Evolutionary conservation across 53 echinoderm and acorn worm species (phyloP), one percentile per base, ranked within the genome.

Genomic region (Hippasteria phrygiana): DNA sequence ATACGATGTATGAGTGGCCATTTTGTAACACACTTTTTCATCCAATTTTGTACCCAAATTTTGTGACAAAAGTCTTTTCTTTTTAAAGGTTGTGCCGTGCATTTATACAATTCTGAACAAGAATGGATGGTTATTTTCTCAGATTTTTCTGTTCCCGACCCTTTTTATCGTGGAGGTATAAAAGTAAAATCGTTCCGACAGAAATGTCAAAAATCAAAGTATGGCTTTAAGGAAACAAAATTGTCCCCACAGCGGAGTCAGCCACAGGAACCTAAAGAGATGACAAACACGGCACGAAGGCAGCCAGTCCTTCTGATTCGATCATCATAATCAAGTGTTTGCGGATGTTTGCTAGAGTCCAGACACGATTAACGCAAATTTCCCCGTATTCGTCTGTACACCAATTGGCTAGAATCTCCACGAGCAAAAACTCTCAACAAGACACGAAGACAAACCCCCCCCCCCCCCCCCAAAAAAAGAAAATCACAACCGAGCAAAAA

Each of bases 251-350:
- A 42, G 55, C 55, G 78, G 55, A 27, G 31, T 17, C 59, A 76
- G 50, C 48, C 17, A 76, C 76, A 53, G 31, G 31, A 53, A 76
- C 50, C 53, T 28, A 50, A 55, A 16, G 36, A 79, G 55, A 79
- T 59, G 38, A 79, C 43, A 79, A 55, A 79, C 56, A 55, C 22
- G 39, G 26, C 56, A 13, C 22, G 24, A 59, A 24, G 37, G 79
- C 62, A 55, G 62, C 38, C 79, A 79, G 79, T 36, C 79, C 48
- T 79, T 38, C 59, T 27, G 63, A 41, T 70, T 33, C 51, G 37
- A 85, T 85, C 53, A 51, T 32, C 51, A 16, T 32, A 71, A 85
- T 85, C 36, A 85, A 85, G 71, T 83, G 46, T 83, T 83, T 64
- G 64, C 67, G 48, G 70, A 85, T 85, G 85, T 71, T 85, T 85